Evolutionary conservation across 1,140 invertebrate species (phyloP), one percentile per base, ranked within the genome.

Genomic region (Hestina assimilis): DNA sequence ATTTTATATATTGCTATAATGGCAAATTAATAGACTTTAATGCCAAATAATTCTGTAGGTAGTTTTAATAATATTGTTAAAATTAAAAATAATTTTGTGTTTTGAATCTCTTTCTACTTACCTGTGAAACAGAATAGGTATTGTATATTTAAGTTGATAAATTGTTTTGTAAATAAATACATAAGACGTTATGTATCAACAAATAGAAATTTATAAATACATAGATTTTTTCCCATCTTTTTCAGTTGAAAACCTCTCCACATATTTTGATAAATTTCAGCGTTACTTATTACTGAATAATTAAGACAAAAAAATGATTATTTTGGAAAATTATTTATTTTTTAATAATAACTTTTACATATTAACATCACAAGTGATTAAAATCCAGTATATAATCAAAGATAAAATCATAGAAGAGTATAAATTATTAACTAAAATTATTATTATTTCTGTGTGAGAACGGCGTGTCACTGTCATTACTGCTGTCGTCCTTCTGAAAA

Each of bases 111-210:
- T 19, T 38, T 38, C 19, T 19, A 38, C 33, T 38, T 38, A 38
- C 17, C 33, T 38, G 17, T 19, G 33, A 17, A 38, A 38, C 33
- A 33, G 31, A 33, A n/a, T n/a, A n/a, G 31, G 12, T 31, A 46
- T 48, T 21, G 14, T 48, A 38, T 38, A 9, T 35, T 33, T 48
- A 20, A 35, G 29, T 29, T 11, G 31, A 20, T 11, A 33, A 47
- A 33, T 38, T 45, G 38, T 48, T 55, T 77, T 84, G 81, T 84
- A 82, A 79, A 80, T 84, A 84, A 69, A 71, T 70, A 70, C 65
- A 68, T 63, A 61, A 63, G 59, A 67, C 58, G 54, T 69, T 66
- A 68, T 79, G 57, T 77, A 74, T 75, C 69, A 72, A 41, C 66
- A 56, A 72, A 69, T 69, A 75, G 75, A 64, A 47, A 58, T 72